A percentile compares a stretch with the other conserved stretches of the same genome.
These are phyloP conservation scores for Rotaria socialis DNA, from an alignment of 2,888 invertebrate genomes.

Conservation along the genomic window DNA sequence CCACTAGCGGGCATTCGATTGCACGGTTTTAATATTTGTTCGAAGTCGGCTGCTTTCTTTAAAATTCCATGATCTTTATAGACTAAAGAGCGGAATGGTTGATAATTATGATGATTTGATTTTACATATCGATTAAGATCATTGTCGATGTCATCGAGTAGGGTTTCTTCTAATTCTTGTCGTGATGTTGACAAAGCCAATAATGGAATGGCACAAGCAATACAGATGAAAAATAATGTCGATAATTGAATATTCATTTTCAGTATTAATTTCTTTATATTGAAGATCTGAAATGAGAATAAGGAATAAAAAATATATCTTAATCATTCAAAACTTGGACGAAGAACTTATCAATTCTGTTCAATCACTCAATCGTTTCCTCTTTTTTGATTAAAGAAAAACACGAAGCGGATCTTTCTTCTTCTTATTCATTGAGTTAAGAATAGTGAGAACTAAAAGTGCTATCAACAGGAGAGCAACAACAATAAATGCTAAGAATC, in stretches of 20 bases:
- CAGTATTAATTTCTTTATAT: background rate
- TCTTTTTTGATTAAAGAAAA: too few species aligned
- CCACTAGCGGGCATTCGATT: background rate
- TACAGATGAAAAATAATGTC: background rate
- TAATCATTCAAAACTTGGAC: background rate
- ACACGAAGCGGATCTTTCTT: background rate
- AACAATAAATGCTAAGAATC: background rate
- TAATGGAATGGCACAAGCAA: background rate
- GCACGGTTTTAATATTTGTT: background rate
- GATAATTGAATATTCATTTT: background rate
- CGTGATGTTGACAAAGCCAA: background rate
- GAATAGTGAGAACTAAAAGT: background rate
- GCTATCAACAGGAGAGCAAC: background rate
- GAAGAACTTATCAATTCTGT: background rate
- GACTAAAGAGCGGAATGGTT: background rate
- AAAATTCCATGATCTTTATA: background rate
- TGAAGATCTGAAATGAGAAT: background rate
- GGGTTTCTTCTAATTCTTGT: background rate
- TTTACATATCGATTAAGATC: background rate
- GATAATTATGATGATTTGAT: background rate
- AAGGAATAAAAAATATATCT: background rate
- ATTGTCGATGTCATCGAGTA: background rate
- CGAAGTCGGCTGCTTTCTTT: background rate
- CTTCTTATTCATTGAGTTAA: background rate
- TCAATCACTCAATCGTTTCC: background rate